Conservation (phyloP, 2,888 invertebrate species). For the Quadroppia sp. region DNA sequence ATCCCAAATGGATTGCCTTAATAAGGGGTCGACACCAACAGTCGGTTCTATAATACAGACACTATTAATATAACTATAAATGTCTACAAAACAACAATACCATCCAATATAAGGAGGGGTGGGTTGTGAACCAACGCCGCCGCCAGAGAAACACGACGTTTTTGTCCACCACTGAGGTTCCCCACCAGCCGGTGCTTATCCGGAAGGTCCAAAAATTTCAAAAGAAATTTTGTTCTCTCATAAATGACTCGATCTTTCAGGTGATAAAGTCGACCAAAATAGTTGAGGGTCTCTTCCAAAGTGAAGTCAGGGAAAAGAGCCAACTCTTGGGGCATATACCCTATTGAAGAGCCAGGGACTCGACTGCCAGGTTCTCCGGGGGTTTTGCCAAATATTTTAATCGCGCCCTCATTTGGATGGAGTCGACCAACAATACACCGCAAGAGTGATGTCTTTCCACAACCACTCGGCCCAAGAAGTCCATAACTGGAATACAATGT, state of each 20-base stretch:
- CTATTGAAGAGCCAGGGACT: conserved; percentile 88
- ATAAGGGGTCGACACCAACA: conserved; percentile 55
- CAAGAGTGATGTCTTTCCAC: conserved; percentile 90
- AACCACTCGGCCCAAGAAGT: conserved; percentile 87
- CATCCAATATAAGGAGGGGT: conserved; percentile 44
- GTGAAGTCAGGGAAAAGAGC: conserved; percentile 50
- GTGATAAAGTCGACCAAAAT: conserved; percentile 53
- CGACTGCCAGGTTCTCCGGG: conserved; percentile 83
- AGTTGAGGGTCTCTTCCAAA: conserved; percentile 54
- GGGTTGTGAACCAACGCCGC: conserved; percentile 53
- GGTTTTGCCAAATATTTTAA: conserved; percentile 81
- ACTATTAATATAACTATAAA: conserved; percentile 46
- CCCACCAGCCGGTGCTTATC: conserved; percentile 50
- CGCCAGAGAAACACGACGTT: conserved; percentile 53
- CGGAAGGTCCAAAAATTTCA: conserved; percentile 54
- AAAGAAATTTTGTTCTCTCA: conserved; percentile 52
- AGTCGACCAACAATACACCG: conserved; percentile 87
- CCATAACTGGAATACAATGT: conserved; percentile 67
- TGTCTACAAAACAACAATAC: neutral
- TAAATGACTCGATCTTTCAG: conserved; percentile 49
- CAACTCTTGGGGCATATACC: conserved; percentile 74
- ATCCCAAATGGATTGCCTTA: conserved; percentile 70
- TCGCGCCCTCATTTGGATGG: conserved; percentile 76
- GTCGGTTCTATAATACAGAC: conserved; percentile 56
- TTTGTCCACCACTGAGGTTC: conserved; percentile 54